These are phyloP conservation scores for Crocuta crocuta DNA, from an alignment of 2,113 vertebrate species.

Conservation along the genomic window DNA sequence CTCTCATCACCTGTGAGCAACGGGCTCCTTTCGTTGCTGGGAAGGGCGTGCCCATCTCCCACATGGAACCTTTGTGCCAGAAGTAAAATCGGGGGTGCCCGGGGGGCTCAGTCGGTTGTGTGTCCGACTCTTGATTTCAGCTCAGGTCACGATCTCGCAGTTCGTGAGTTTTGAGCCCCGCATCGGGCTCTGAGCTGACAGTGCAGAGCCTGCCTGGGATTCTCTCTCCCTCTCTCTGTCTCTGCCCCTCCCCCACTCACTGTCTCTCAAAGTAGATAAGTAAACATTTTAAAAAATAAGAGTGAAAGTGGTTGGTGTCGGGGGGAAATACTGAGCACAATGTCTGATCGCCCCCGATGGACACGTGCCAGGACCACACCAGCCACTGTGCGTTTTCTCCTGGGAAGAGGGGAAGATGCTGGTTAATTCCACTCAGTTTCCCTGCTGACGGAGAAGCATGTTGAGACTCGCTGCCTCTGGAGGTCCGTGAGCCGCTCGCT, in stretches of 20 bases:
- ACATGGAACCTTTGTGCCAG: fast-evolving
- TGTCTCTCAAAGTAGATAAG: too few species aligned
- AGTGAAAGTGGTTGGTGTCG: not conserved
- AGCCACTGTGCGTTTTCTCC: fast-evolving
- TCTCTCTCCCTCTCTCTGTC: too few species aligned
- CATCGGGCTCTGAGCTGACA: too few species aligned
- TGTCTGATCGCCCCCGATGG: fast-evolving
- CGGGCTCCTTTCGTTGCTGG: not conserved
- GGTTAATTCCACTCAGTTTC: fast-evolving
- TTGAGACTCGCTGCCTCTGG: fast-evolving
- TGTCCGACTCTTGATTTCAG: too few species aligned
- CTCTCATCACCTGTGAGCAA: fast-evolving
- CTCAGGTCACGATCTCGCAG: too few species aligned
- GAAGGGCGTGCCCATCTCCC: fast-evolving
- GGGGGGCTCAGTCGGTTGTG: too few species aligned
- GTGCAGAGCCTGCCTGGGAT: too few species aligned
- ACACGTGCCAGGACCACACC: fast-evolving
- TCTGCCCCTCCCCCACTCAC: too few species aligned
- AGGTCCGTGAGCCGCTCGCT: fast-evolving
- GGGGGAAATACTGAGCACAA: fast-evolving
- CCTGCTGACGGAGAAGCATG: fast-evolving
- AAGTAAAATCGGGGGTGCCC: too few species aligned
- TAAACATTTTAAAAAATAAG: too few species aligned
- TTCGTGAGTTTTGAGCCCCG: too few species aligned
- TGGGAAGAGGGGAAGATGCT: fast-evolving